A percentile compares a stretch with the other conserved stretches of the same genome.
These are phyloP conservation scores for mouse (Mus musculus) DNA, from an alignment of 2,113 vertebrate genomes.

Conservation along the genomic window DNA sequence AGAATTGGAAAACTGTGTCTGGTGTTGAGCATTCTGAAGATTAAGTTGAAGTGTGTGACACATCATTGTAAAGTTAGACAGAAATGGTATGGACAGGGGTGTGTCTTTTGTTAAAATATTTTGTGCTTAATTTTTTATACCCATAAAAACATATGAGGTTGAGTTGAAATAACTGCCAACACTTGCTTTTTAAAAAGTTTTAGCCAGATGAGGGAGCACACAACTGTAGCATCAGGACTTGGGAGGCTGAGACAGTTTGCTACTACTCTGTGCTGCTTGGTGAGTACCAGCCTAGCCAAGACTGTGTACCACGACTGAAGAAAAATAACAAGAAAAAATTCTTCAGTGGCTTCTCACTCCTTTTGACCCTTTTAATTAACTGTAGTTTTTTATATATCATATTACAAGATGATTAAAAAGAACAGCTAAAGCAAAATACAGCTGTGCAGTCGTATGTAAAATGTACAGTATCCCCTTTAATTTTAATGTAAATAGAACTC, in stretches of 20 bases:
- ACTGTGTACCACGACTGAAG: neutral
- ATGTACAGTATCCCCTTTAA: conserved; percentile 17
- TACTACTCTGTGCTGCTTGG: neutral
- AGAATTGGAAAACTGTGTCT: neutral
- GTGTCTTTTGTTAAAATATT: conserved; percentile 33
- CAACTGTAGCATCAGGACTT: neutral
- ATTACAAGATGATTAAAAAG: conserved; percentile 52
- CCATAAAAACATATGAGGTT: conserved; percentile 23
- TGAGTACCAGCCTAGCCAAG: neutral
- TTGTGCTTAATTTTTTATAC: conserved; percentile 19
- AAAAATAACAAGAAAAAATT: neutral
- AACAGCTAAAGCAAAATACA: conserved; percentile 49
- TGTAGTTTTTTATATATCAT: neutral
- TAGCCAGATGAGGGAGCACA: neutral
- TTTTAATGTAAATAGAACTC: conserved; percentile 47
- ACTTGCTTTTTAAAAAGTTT: neutral
- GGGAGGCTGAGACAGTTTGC: neutral
- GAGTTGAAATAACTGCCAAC: conserved; percentile 39
- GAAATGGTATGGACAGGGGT: neutral
- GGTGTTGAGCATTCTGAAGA: conserved; percentile 9
- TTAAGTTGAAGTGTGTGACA: neutral
- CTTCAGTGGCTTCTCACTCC: neutral
- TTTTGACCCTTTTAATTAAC: conserved; percentile 41
- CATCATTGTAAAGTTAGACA: conserved; percentile 36
- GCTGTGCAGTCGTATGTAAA: conserved; percentile 1